Conservation (phyloP, 2,797 vertebrate genomes). For the Melanotaenia trifasciata region DNA sequence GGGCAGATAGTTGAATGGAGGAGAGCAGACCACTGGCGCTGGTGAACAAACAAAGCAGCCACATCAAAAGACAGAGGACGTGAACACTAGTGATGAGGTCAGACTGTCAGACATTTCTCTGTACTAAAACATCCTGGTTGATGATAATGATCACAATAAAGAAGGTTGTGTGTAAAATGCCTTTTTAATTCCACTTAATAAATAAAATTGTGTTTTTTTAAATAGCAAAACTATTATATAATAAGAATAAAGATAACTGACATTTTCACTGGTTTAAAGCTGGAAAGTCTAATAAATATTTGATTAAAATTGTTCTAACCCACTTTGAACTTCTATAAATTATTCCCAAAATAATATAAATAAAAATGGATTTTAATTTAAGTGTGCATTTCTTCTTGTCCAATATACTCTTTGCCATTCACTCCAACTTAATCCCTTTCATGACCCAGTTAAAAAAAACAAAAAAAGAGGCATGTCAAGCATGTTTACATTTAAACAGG, state of each 20-base stretch:
- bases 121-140: constrained; percentile 26
- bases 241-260: not conserved
- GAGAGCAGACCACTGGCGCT: constrained; percentile 87
- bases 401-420: constrained; percentile 5
- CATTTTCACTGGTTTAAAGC: not conserved
- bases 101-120: constrained; percentile 49
- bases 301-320: not conserved
- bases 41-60: constrained; percentile 89
- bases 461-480: constrained; percentile 1
- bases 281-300: not conserved
- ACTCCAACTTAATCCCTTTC: constrained; percentile 21
- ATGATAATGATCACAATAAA: not conserved
- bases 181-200: not conserved
- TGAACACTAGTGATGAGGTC: constrained; percentile 70
- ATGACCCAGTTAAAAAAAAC: constrained; percentile 13
- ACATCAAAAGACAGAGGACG: constrained; percentile 87
- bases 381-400: not conserved
- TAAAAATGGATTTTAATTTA: not conserved
- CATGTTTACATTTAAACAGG: constrained; percentile 38
- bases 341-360: not conserved
- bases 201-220: not conserved
- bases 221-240: not conserved
- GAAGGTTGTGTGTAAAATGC: constrained; percentile 7
- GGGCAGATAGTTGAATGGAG: constrained; percentile 80
- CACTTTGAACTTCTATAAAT: not conserved